phyloP scores from a whole-genome alignment of 2,888 invertebrate species.

The Cactoblastis cactorum region DNA sequence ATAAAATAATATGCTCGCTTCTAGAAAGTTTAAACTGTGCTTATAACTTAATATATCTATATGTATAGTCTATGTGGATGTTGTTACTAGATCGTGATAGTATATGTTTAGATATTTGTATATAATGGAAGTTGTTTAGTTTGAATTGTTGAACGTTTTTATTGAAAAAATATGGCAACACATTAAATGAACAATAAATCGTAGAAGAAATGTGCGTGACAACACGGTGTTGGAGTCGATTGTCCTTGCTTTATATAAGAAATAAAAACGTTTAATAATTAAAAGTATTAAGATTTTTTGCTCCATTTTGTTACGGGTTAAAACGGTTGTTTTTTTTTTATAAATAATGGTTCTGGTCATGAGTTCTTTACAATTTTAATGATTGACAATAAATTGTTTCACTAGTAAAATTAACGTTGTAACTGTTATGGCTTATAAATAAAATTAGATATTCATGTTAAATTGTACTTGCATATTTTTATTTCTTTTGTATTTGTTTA shows the following conservation, averaged over 20 bases:
- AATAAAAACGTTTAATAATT: slow-evolving; percentile 9
- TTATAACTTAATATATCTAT: slow-evolving; percentile 14
- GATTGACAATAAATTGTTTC: slow-evolving; percentile 23
- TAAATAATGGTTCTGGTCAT: slow-evolving; percentile 15
- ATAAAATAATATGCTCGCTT: slow-evolving; percentile 15
- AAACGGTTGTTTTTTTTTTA: slow-evolving; percentile 23
- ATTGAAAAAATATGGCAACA: background rate
- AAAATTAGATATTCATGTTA: slow-evolving; percentile 1
- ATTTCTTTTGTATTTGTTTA: too few species aligned
- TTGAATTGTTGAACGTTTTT: slow-evolving; percentile 14
- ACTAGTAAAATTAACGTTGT: slow-evolving; percentile 20
- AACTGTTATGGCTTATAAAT: slow-evolving; percentile 16
- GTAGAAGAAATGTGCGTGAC: background rate
- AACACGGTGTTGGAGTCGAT: background rate
- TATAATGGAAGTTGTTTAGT: slow-evolving; percentile 20
- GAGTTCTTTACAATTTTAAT: slow-evolving; percentile 20
- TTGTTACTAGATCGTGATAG: slow-evolving; percentile 30
- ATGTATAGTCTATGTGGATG: slow-evolving; percentile 26
- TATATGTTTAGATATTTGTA: slow-evolving; percentile 26
- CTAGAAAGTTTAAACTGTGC: slow-evolving; percentile 13
- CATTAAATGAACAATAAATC: background rate
- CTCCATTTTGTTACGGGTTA: slow-evolving; percentile 25
- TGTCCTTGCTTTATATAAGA: slow-evolving; percentile 5
- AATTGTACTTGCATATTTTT: slow-evolving; percentile 16
- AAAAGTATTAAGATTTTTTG: slow-evolving; percentile 7